Evolutionary conservation across 2,113 vertebrate genomes (phyloP), one percentile per base, ranked within the genome.

Genomic region (Myotis yumanensis): DNA sequence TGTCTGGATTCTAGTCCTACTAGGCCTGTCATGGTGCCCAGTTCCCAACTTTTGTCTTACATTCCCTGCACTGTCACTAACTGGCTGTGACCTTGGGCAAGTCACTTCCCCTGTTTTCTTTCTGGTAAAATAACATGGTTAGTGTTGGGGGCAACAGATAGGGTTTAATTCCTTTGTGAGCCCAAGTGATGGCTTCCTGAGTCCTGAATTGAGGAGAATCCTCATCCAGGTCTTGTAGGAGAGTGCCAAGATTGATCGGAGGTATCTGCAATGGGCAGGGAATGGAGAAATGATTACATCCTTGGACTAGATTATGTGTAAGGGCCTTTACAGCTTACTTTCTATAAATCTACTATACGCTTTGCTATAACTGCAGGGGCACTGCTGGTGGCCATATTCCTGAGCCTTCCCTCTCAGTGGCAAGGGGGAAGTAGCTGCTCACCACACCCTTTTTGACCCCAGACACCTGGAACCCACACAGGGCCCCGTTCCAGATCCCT

Each of bases 161-260:
- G n/a, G 77, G 81, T 64, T 81, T 77, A 57, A 54, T 89, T 90
- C 80, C 80, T 85, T 90, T 64, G 57, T 52, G 54, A 88, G 35
- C 43, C 72, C 81, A 46, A 35, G 32, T 48, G 40, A 51, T 14
- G 30, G 64, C 86, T 81, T 25, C 54, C 16, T 77, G n/a, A 30
- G n/a, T 32, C 7, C 48, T 23, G 48, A n/a, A 25, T 0, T 88
- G 62, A 86, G 57, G 54, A 89, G 57, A 43, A 17, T 30, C 73
- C 89, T 86, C n/a, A 52, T 28, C 46, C 35, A 51, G 8, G 8
- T 62, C 30, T 51, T 37, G 66, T n/a, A 68, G 32, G 11, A 93
- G 77, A 72, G 3, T 10, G n/a, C 37, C 18, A 1, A 16, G 46
- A 64, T 35, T 73, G 51, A 25, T 10, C 11, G 3, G 17, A 46